Evolutionary conservation across 2,797 vertebrate species (phyloP).

Genomic region (Cichlasoma orientale): DNA sequence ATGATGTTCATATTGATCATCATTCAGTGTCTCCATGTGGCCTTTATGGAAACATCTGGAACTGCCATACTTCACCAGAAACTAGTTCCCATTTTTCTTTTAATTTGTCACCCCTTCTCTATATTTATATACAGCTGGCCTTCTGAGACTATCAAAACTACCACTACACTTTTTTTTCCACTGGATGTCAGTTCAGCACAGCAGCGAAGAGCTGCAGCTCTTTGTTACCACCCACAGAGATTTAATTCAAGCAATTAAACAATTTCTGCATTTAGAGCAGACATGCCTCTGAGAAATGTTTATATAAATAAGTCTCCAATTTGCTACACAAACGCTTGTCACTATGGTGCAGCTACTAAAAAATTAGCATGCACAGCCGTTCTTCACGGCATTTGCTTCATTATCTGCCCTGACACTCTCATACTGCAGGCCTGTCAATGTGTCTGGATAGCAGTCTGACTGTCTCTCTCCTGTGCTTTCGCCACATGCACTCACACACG

Average conservation of each 20-base stretch:
- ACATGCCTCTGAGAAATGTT: conserved; percentile 22
- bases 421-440: conserved; percentile 10
- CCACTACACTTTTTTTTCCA: not conserved
- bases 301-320: conserved; percentile 22
- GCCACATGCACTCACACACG: not conserved
- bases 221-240: conserved; percentile 1
- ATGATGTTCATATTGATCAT: not conserved
- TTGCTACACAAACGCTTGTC: not conserved
- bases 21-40: not conserved
- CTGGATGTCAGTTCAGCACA: conserved; percentile 6
- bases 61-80: not conserved
- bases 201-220: not conserved
- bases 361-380: conserved; percentile 29
- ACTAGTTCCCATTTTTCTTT: not conserved
- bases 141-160: not conserved
- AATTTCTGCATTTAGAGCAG: conserved; percentile 15
- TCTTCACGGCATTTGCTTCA: conserved; percentile 22
- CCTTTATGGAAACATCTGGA: not conserved
- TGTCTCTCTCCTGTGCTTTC: not conserved
- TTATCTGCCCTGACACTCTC: conserved; percentile 40
- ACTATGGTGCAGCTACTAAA: not conserved
- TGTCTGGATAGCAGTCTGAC: conserved; percentile 3
- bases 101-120: not conserved
- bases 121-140: not conserved
- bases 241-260: conserved; percentile 25